Evolutionary conservation across 2,888 invertebrate species (phyloP), one percentile per base, ranked within the genome.

Genomic region (Chalcosyrphus nemorum): DNA sequence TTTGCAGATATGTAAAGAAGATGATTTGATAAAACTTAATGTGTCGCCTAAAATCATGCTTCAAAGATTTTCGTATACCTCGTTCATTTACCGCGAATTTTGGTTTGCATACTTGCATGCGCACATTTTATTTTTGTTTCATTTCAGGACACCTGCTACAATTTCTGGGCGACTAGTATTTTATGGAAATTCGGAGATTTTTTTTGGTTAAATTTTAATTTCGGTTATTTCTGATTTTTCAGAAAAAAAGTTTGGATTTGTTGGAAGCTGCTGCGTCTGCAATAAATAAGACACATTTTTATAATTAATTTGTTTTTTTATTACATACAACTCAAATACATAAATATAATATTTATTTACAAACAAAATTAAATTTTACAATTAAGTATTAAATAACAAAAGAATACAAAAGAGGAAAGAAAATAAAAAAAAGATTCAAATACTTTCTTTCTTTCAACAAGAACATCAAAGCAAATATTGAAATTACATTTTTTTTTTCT

Each of bases 321-420:
- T 71, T 71, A 52, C 56, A 66, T 78, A 66, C 45, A 66, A 65
- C 7, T 38, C 38, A 56, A n/a, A 43, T 75, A 75, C 70, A 76
- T 59, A 66, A 66, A 61, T 80, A 72, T 17, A 38, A 32, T 54
- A 38, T 45, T 54, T 61, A 76, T 76, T 76, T 68, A 76, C 76
- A 76, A 29, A 41, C 27, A 35, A 54, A 63, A 45, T 68, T 70
- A 45, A 15, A 35, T 2, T 35, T 35, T 32, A 47, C 17, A 65
- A 29, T 29, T 68, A 66, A 52, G 27, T 27, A 50, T 57, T 57
- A 47, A 70, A 70, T 47, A 70, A 47, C 35, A 70, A 57, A 57
- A 29, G 38, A 52, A 68, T 65, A 65, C 50, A 54, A 50, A 50
- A 65, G 11, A 5, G 17, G n/a, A 52, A 70, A 32, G 29, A 35